These are phyloP conservation scores for Cryptocephalus primarius DNA, from an alignment of 2,888 invertebrate genomes.

Conservation along the genomic window DNA sequence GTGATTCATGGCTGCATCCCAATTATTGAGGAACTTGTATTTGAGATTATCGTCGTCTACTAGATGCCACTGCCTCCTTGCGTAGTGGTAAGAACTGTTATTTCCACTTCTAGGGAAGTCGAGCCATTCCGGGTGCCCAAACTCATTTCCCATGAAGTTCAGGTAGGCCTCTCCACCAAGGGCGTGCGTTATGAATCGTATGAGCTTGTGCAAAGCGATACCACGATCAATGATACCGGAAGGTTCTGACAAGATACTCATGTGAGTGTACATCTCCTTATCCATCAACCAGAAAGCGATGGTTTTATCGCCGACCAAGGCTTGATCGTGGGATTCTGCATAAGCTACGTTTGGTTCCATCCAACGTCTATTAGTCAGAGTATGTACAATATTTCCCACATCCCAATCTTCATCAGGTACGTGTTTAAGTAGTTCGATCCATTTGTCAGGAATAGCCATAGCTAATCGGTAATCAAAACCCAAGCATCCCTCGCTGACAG, in stretches of 20 bases:
- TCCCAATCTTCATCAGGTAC: slow-evolving; percentile 88
- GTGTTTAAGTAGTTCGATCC: slow-evolving; percentile 87
- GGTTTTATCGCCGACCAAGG: slow-evolving; percentile 96
- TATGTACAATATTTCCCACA: slow-evolving; percentile 82
- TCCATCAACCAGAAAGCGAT: slow-evolving; percentile 99
- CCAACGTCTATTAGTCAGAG: slow-evolving; percentile 89
- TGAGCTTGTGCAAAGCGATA: slow-evolving; percentile 93
- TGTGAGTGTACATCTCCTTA: slow-evolving; percentile 95
- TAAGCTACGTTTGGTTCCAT: slow-evolving; percentile 96
- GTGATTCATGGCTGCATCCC: slow-evolving; percentile 86
- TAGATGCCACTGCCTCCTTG: slow-evolving; percentile 92
- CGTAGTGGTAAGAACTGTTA: slow-evolving; percentile 94
- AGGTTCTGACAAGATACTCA: slow-evolving; percentile 67
- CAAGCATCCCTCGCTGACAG: slow-evolving; percentile 68
- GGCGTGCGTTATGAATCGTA: slow-evolving; percentile 84
- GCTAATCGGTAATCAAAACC: slow-evolving; percentile 98
- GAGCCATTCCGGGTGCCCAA: slow-evolving; percentile 99
- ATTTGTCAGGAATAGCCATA: slow-evolving; percentile 99
- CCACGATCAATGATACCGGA: slow-evolving; percentile 78
- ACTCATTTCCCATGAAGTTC: slow-evolving; percentile 98
- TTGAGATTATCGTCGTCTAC: slow-evolving; percentile 81
- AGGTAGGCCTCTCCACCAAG: slow-evolving; percentile 96
- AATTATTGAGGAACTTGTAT: slow-evolving; percentile 87
- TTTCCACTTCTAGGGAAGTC: slow-evolving; percentile 97
- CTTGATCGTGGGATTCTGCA: slow-evolving; percentile 97